Evolutionary conservation across 2,113 vertebrate species (phyloP).

Genomic region (Phylloscopus trochiloides): DNA sequence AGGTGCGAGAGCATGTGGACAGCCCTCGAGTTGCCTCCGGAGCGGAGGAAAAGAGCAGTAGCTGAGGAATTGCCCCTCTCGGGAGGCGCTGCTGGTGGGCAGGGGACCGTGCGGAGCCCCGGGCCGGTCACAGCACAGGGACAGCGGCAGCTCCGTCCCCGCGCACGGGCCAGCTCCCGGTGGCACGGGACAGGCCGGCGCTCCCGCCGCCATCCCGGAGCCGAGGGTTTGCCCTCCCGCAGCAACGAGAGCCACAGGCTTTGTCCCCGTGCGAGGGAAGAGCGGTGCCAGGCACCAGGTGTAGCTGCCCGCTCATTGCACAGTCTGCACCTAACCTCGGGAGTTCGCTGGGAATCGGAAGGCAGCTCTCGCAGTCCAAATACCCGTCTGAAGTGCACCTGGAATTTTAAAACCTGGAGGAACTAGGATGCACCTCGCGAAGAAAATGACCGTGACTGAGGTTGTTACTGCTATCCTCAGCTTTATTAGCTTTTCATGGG

Average conservation of each 20-base stretch:
- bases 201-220: accelerated
- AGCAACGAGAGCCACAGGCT: accelerated
- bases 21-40: neutral
- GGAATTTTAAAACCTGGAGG: too few relatives aligned
- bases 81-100: accelerated
- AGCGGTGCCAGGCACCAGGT: accelerated
- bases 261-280: accelerated
- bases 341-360: neutral
- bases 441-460: neutral
- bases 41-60: neutral
- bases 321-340: accelerated
- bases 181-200: accelerated
- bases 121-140: accelerated
- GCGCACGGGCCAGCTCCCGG: accelerated
- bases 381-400: neutral
- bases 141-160: neutral
- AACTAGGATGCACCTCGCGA: neutral
- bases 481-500: neutral
- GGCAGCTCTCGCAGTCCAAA: accelerated
- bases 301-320: accelerated
- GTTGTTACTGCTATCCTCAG: neutral
- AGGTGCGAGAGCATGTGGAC: too few relatives aligned
- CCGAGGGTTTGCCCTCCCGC: accelerated
- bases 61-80: too few relatives aligned
- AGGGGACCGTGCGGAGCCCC: neutral